Conservation (phyloP, 2,888 invertebrate species). For the Mesorhabditis belari region DNA sequence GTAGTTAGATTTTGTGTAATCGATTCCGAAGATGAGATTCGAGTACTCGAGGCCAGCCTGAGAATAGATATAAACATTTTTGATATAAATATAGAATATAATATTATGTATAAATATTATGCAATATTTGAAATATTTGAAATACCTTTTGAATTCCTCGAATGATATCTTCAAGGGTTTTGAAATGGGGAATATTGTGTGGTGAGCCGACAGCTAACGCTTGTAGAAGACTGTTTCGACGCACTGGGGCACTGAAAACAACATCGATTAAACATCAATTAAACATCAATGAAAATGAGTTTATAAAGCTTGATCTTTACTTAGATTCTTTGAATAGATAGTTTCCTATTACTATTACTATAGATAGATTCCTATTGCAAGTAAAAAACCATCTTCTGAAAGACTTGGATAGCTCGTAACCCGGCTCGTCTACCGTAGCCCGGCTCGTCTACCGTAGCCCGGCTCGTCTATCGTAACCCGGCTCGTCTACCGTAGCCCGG, state of each 20-base stretch:
- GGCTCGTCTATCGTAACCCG: too few relatives aligned
- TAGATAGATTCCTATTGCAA: too few relatives aligned
- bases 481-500: too few relatives aligned
- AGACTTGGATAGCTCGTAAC: too few relatives aligned
- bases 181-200: conserved; percentile 52
- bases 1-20: conserved; percentile 60
- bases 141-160: conserved; percentile 48
- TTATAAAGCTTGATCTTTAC: too few relatives aligned
- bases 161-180: conserved; percentile 50
- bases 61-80: too few relatives aligned
- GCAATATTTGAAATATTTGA: not conserved
- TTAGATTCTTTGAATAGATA: too few relatives aligned
- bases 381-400: too few relatives aligned
- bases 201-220: conserved; percentile 51
- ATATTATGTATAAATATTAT: not conserved
- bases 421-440: too few relatives aligned
- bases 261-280: not conserved
- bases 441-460: too few relatives aligned
- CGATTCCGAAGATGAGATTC: conserved; percentile 55
- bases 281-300: too few relatives aligned
- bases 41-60: conserved; percentile 53
- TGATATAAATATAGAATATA: not conserved
- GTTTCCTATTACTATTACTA: too few relatives aligned
- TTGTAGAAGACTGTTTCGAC: conserved; percentile 49
- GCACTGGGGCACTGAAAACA: conserved; percentile 45